Base-by-base conservation (phyloP, 1,140 invertebrate species). In the Psilanteris sp. region DNA sequence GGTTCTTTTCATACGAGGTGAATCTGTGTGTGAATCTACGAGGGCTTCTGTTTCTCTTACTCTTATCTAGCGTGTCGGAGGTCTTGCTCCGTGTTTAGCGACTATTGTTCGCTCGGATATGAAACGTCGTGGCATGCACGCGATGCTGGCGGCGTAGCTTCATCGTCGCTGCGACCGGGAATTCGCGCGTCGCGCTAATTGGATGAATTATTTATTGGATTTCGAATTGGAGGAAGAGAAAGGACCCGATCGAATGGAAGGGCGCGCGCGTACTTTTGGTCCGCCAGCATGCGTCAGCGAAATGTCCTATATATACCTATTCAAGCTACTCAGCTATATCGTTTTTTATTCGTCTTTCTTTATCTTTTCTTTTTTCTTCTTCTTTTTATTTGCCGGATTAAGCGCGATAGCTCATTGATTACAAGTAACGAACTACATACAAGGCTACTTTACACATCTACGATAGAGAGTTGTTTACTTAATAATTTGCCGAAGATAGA, bases 71-170 rank as follows among this genome's bases (percentile, higher is more conserved):
- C 70, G 66, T 75, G 79, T 77, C 81, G 74, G 72, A 86, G 81
- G 79, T 78, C 83, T 85, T 87, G 86, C 64, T 84, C 82, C 87
- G 84, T 79, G 67, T 77, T 85, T 84, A 83, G 77, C 80, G 79
- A 80, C 78, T 81, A 76, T 81, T 82, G 79, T 81, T 84, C 80
- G 72, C 59, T 79, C 67, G 64, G 75, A 84, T 81, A 82, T 79
- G 76, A 80, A 70, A 71, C 57, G 41, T 79, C 41, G 74, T 61
- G 39, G 61, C 37, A 44, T 52, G 37, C n/a, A 48, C 46, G 52
- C 50, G 6, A 57, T 46, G 74, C 66, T 71, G 37, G 31, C 48
- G 54, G 57, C 59, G 15, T 20, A 8, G 7, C 18, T 24, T n/a
- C n/a, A n/a, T n/a, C n/a, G n/a, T n/a, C 10, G 18, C 7, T 27